These are phyloP conservation scores for Bugulina stolonifera DNA, from an alignment of 2,888 invertebrate species.

Conservation along the genomic window DNA sequence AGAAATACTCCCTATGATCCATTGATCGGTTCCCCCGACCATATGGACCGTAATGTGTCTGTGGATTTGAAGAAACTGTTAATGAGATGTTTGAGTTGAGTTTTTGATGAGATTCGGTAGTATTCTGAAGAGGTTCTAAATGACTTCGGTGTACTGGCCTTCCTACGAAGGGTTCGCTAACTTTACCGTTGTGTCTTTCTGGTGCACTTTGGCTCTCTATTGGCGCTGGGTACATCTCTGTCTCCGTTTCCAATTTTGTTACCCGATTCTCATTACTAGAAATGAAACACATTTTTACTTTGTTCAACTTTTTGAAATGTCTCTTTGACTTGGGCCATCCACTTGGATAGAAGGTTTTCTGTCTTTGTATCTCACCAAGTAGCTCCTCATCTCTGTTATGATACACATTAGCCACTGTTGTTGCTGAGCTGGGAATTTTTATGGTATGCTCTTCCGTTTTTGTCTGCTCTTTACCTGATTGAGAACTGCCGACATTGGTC, in stretches of 20 bases:
- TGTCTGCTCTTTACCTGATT: not conserved
- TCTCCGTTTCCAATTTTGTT: not conserved
- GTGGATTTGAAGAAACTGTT: not conserved
- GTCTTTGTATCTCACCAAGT: not conserved
- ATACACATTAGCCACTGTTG: too few relatives aligned
- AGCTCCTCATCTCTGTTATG: not conserved
- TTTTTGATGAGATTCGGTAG: too few relatives aligned
- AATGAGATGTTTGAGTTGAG: too few relatives aligned
- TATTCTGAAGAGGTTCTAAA: not conserved
- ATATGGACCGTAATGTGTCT: not conserved
- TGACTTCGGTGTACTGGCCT: not conserved
- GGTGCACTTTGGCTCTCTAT: not conserved
- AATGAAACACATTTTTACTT: not conserved
- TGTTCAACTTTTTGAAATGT: not conserved
- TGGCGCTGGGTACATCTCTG: too few relatives aligned
- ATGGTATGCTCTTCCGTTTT: not conserved
- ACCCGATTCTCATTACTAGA: not conserved
- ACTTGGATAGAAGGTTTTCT: constrained; percentile 11
- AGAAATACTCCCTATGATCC: not conserved
- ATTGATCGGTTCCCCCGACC: not conserved
- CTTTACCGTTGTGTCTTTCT: not conserved
- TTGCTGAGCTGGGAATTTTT: not conserved
- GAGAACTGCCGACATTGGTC: not conserved
- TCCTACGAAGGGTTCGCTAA: not conserved
- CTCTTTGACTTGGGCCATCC: constrained; percentile 10